phyloP scores from a whole-genome alignment of 2,797 vertebrate species.

The Erpetoichthys calabaricus region DNA sequence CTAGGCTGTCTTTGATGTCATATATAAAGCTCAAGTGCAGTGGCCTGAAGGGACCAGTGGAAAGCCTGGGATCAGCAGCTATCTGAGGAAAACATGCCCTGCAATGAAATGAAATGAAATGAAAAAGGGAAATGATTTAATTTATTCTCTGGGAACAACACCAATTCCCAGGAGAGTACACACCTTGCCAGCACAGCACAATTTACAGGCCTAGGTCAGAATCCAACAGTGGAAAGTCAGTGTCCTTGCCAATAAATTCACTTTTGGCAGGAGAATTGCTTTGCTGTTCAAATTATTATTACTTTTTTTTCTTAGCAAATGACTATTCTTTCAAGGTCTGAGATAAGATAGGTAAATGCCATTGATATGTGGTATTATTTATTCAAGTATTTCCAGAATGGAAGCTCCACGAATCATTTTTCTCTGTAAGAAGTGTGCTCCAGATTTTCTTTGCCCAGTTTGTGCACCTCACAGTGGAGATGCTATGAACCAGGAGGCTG shows the following conservation, averaged over 20 bases:
- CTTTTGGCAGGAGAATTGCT: slow-evolving; percentile 47
- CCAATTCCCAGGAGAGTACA: slow-evolving; percentile 30
- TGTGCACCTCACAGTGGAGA: no score
- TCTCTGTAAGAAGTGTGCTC: slow-evolving; percentile 14
- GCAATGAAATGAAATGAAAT: not conserved
- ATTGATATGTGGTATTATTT: slow-evolving; percentile 17
- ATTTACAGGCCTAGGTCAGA: slow-evolving; percentile 47
- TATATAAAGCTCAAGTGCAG: not conserved
- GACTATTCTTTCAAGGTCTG: slow-evolving; percentile 36
- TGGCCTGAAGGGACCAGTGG: slow-evolving; percentile 23
- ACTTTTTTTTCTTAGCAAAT: slow-evolving; percentile 30
- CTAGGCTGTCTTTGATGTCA: not conserved
- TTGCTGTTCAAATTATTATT: slow-evolving; percentile 33
- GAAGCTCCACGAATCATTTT: not conserved
- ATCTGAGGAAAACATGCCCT: no score
- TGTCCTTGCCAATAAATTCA: slow-evolving; percentile 46
- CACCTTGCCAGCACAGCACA: slow-evolving; percentile 39
- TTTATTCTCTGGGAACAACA: slow-evolving; percentile 39
- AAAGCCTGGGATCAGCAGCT: slow-evolving; percentile 6
- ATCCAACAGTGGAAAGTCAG: slow-evolving; percentile 41
- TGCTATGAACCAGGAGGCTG: no score
- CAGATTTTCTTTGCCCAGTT: slow-evolving; percentile 30
- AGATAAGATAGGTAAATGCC: slow-evolving; percentile 40
- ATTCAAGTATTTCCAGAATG: not conserved
- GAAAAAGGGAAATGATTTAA: slow-evolving; percentile 5